Percentiles rank a stretch among this genome's conserved stretches.
phyloP scores from a whole-genome alignment of 2,888 invertebrate species.

The Cyrtodaria siliqua region DNA sequence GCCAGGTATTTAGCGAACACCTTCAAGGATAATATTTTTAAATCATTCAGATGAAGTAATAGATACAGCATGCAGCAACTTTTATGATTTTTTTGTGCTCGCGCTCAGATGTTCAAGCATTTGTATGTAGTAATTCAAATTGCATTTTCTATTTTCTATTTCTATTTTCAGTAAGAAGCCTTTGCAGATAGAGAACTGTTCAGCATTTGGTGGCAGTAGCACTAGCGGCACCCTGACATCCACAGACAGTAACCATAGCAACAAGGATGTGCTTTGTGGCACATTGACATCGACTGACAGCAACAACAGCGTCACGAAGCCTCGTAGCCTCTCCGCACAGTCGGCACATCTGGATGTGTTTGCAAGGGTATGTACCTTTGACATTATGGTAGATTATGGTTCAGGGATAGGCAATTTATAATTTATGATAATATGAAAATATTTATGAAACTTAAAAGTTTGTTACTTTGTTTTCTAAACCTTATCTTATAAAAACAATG shows the following conservation, averaged over 20 bases:
- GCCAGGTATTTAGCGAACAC: too few species aligned
- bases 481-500: too few species aligned
- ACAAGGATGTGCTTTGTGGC: constrained; percentile 65
- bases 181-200: constrained; percentile 64
- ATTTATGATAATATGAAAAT: too few species aligned
- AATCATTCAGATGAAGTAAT: neutral
- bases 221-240: constrained; percentile 66
- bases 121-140: neutral
- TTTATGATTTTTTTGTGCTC: too few species aligned
- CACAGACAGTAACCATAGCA: constrained; percentile 69
- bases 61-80: too few species aligned
- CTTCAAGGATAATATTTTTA: neutral
- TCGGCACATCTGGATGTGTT: constrained; percentile 67
- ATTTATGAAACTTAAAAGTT: too few species aligned
- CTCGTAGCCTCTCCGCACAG: constrained; percentile 55
- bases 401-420: too few species aligned
- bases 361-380: constrained; percentile 47
- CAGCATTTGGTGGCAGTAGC: constrained; percentile 65
- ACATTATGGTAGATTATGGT: too few species aligned
- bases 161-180: constrained; percentile 63
- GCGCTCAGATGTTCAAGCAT: neutral
- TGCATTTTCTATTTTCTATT: neutral
- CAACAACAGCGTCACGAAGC: constrained; percentile 62
- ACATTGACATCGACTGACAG: constrained; percentile 73
- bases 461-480: too few species aligned